Conservation (phyloP, 1,140 invertebrate genomes). For the Ephestia elutella region DNA sequence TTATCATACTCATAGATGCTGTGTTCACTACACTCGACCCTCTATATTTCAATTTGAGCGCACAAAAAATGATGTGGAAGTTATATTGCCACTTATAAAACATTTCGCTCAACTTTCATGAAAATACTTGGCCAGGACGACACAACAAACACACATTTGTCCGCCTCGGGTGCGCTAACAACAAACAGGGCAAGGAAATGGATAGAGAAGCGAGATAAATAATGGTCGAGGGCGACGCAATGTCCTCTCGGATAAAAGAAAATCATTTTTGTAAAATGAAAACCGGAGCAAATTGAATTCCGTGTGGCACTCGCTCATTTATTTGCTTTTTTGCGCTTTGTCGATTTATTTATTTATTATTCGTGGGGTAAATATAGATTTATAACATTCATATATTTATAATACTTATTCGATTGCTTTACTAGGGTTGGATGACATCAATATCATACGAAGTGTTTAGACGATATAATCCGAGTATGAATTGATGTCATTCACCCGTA, state of each 20-base stretch:
- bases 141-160: slow-evolving; percentile 39
- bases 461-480: too few relatives aligned
- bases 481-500: too few relatives aligned
- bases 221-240: slow-evolving; percentile 24
- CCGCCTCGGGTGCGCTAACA: slow-evolving; percentile 27
- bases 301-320: not conserved
- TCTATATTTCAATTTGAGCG: not conserved
- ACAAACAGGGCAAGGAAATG: slow-evolving; percentile 44
- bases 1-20: not conserved
- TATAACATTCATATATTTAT: too few relatives aligned
- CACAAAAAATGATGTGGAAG: slow-evolving; percentile 18
- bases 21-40: not conserved
- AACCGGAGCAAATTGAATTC: slow-evolving; percentile 12
- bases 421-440: too few relatives aligned
- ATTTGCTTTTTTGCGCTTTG: not conserved
- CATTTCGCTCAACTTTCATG: slow-evolving; percentile 28
- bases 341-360: slow-evolving; percentile 8
- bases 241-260: slow-evolving; percentile 18
- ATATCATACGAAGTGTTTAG: too few relatives aligned
- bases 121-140: slow-evolving; percentile 28
- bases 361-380: too few relatives aligned
- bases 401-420: too few relatives aligned
- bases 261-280: slow-evolving; percentile 18
- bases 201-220: slow-evolving; percentile 38
- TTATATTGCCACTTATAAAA: slow-evolving; percentile 34